Evolutionary conservation across 2,888 invertebrate species (phyloP).

Genomic region (Molorchus minor): DNA sequence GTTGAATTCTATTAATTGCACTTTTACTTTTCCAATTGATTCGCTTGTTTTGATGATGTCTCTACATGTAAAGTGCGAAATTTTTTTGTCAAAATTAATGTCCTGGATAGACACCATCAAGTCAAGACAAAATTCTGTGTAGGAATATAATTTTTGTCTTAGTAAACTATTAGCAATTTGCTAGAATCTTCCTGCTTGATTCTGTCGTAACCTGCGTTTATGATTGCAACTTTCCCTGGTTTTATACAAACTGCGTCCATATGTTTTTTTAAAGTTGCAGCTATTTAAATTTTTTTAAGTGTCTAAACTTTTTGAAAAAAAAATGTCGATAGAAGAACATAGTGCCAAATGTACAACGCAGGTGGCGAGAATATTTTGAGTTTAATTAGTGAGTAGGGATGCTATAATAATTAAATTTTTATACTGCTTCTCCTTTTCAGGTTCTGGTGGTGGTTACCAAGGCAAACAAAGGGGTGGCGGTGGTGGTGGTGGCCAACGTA

Average conservation of each 20-base stretch:
- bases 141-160: slow-evolving; percentile 26
- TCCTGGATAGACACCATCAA: slow-evolving; percentile 28
- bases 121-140: slow-evolving; percentile 22
- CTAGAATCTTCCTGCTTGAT: slow-evolving; percentile 18
- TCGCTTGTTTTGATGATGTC: slow-evolving; percentile 34
- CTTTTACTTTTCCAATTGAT: slow-evolving; percentile 8
- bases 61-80: background rate
- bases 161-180: slow-evolving; percentile 18
- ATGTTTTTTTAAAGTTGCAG: slow-evolving; percentile 15
- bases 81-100: slow-evolving; percentile 4
- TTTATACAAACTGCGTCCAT: slow-evolving; percentile 41
- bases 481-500: slow-evolving; percentile 69
- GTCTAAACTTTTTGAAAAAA: slow-evolving; percentile 24
- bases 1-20: slow-evolving; percentile 22
- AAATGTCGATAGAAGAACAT: slow-evolving; percentile 38
- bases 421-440: slow-evolving; percentile 57
- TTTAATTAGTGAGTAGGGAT: slow-evolving; percentile 55
- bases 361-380: slow-evolving; percentile 52
- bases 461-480: slow-evolving; percentile 82
- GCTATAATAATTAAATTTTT: slow-evolving; percentile 56
- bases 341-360: slow-evolving; percentile 48
- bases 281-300: slow-evolving; percentile 14
- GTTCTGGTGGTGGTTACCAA: slow-evolving; percentile 70
- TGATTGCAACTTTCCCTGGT: slow-evolving; percentile 1
- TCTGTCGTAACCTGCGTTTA: slow-evolving; percentile 47